phyloP scores from a whole-genome alignment of 2,888 invertebrate genomes.

The Pristionchus arcanus region DNA sequence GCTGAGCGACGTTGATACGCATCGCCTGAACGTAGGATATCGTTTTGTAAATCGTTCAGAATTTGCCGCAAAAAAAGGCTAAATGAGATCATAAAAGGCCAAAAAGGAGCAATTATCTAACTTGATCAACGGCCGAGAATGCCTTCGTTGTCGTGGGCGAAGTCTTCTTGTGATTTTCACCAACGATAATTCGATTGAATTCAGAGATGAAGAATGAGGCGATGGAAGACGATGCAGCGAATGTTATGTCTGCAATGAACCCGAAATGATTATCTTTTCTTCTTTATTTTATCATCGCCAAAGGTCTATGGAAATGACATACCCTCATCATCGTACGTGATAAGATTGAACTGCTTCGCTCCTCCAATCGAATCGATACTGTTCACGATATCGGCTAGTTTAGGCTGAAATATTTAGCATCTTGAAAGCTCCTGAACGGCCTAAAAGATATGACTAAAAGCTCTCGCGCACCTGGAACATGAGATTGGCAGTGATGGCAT shows the following conservation, averaged over 20 bases:
- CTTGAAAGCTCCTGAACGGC: not conserved
- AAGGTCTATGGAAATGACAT: not conserved
- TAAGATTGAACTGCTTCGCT: conserved; percentile 46
- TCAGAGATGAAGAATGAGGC: conserved; percentile 14
- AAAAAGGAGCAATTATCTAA: not conserved
- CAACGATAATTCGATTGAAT: conserved; percentile 26
- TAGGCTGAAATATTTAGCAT: not conserved
- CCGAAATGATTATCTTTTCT: not conserved
- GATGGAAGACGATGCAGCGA: conserved; percentile 2
- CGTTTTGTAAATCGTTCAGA: too few species aligned
- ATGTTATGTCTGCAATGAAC: not conserved
- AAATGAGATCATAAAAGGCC: too few species aligned
- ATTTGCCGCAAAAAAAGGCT: too few species aligned
- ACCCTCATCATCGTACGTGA: conserved; percentile 52
- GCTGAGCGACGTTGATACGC: conserved; percentile 40
- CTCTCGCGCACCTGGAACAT: conserved; percentile 31
- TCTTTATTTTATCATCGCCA: too few species aligned
- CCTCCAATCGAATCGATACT: conserved; percentile 27
- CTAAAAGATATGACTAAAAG: too few species aligned
- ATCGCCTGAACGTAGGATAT: conserved; percentile 24
- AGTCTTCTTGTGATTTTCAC: not conserved
- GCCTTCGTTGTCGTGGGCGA: conserved; percentile 5
- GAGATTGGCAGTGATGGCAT: conserved; percentile 37
- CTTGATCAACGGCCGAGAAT: conserved; percentile 45
- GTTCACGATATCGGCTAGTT: conserved; percentile 27